Evolutionary conservation across 2,797 vertebrate species (phyloP), one percentile per base, ranked within the genome.

Genomic region (Babyrousa celebensis): DNA sequence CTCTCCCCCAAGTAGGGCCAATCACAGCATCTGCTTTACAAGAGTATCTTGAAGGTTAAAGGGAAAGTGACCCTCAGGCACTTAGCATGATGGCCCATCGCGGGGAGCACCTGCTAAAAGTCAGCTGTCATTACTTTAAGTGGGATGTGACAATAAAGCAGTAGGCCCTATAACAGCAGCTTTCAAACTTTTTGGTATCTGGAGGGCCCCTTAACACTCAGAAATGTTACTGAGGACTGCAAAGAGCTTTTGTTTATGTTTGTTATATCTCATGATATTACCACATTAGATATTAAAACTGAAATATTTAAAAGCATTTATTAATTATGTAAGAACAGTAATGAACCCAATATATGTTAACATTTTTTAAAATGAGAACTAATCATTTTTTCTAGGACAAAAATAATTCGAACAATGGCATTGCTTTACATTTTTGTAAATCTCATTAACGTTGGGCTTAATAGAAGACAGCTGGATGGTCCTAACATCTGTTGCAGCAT

Each of bases 231-330:
- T 14, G n/a, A 89, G 43, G 29, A 36, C 17, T 56, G 58, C 36
- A 20, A 75, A 85, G 40, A 84, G 3, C 58, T 54, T 84, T 65
- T 71, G 67, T 82, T 83, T 85, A 21, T 79, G 43, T 70, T 25
- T 36, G 43, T 32, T 58, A 29, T n/a, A 60, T 29, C 32, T 89
- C 43, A 40, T 27, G 54, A 65, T 48, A 63, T 67, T 86, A 32
- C 3, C 40, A 80, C 8, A 12, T 43, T 80, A 9, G 18, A 84
- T 79, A 54, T 52, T 75, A 67, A 92, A 92, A 72, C 5, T 9
- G 5, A 70, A 96, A 65, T 91, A 58, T 78, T 70, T 91, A 27
- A 89, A 96, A 89, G 15, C 54, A 56, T 68, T 67, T 84, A 52
- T 63, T 23, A 88, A 86, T 80, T 93, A 68, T 74, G 25, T 14